phyloP scores from a whole-genome alignment of 2,113 vertebrate species.

The Pedetes capensis region DNA sequence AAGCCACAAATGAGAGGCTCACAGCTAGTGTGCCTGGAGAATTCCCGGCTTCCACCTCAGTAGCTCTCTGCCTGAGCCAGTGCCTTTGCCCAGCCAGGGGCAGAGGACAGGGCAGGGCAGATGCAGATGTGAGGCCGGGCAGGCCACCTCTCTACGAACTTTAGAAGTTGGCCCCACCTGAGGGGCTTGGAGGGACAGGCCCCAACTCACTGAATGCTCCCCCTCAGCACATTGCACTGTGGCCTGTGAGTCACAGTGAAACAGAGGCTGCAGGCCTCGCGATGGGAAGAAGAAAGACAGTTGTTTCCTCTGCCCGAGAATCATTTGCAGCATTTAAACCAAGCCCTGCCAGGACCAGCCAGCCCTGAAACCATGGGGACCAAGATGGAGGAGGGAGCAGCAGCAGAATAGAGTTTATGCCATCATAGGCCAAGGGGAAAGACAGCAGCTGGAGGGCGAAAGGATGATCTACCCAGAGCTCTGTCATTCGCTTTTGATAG shows the following conservation, averaged over 20 bases:
- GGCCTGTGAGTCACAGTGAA: constrained; percentile 70
- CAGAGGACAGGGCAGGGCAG: neutral
- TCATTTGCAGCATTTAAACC: constrained; percentile 77
- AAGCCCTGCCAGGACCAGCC: constrained; percentile 71
- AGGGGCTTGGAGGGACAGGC: neutral
- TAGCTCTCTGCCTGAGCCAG: neutral
- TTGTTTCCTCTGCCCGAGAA: constrained; percentile 49
- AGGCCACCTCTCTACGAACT: neutral
- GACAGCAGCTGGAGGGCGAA: constrained; percentile 62
- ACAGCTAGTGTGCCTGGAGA: neutral
- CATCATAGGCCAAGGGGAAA: constrained; percentile 62
- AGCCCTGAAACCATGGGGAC: constrained; percentile 71
- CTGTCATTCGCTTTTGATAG: neutral
- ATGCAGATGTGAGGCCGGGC: too few species aligned
- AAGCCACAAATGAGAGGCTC: neutral
- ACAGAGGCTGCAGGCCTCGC: neutral
- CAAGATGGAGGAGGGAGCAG: constrained; percentile 70
- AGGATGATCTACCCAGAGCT: constrained; percentile 51
- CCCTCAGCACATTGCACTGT: constrained; percentile 47
- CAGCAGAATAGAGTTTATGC: constrained; percentile 71
- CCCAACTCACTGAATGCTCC: too few species aligned
- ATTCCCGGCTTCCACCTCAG: neutral
- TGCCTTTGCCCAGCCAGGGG: neutral
- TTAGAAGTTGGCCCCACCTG: neutral
- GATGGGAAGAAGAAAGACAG: constrained; percentile 70